phyloP scores from a whole-genome alignment of 2,888 invertebrate species.

The Sthenelais limicola region DNA sequence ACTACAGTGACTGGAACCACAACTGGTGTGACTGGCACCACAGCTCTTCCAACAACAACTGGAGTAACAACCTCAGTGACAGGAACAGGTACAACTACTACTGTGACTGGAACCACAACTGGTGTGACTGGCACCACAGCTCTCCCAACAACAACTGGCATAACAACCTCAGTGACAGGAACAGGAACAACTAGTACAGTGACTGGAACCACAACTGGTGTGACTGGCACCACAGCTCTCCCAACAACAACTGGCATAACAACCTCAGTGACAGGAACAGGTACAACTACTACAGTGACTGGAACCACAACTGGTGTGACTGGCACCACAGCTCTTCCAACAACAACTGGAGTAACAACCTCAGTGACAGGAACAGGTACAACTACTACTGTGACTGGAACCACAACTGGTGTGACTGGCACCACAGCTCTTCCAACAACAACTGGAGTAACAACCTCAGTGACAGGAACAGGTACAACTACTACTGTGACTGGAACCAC shows the following conservation, averaged over 20 bases:
- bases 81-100: neutral
- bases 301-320: neutral
- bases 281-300: neutral
- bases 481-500: neutral
- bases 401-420: neutral
- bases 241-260: neutral
- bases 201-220: neutral
- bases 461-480: neutral
- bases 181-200: conserved; percentile 10
- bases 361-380: neutral
- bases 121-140: neutral
- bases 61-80: conserved; percentile 1
- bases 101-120: neutral
- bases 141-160: neutral
- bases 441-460: neutral
- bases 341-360: neutral
- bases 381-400: neutral
- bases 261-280: neutral
- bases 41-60: too few relatives aligned
- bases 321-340: neutral
- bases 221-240: neutral
- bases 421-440: conserved; percentile 19
- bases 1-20: neutral
- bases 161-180: neutral
- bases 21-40: too few relatives aligned